Evolutionary conservation across 1,140 invertebrate genomes (phyloP).

Genomic region (Cotesia vestalis): DNA sequence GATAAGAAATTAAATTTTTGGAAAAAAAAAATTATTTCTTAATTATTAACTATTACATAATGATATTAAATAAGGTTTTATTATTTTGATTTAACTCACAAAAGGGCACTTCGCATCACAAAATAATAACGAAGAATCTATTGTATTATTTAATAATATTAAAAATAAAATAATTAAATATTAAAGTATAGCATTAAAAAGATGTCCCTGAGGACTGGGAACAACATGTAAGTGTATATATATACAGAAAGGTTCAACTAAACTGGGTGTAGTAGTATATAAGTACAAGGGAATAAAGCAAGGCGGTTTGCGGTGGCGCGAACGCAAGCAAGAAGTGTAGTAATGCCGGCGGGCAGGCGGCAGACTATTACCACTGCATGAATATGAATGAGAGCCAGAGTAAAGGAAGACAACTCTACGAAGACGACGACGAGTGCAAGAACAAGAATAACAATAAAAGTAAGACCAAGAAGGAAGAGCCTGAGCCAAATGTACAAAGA

Average conservation of each 20-base stretch:
- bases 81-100: too few species aligned
- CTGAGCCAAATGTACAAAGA: not conserved
- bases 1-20: too few species aligned
- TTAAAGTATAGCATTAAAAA: not conserved
- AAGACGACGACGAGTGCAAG: not conserved
- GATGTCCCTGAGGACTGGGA: conserved; percentile 8
- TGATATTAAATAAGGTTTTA: too few species aligned
- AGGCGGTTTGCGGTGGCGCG: conserved; percentile 49
- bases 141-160: too few species aligned
- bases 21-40: too few species aligned
- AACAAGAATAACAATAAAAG: conserved; percentile 26
- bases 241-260: not conserved
- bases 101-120: too few species aligned
- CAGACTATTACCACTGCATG: conserved; percentile 48
- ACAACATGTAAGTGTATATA: too few species aligned
- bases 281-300: conserved; percentile 27
- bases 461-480: conserved; percentile 33
- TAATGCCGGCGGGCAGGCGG: conserved; percentile 40
- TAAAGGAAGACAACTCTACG: conserved; percentile 15
- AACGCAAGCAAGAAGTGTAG: conserved; percentile 50
- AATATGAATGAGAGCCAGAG: conserved; percentile 45
- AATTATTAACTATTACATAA: too few species aligned
- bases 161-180: not conserved
- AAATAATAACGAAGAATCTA: too few species aligned
- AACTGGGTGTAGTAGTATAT: not conserved